A percentile compares a stretch with the other conserved stretches of the same genome.
These are phyloP conservation scores for Anabas testudineus DNA, from an alignment of 2,797 vertebrate genomes.

Conservation along the genomic window DNA sequence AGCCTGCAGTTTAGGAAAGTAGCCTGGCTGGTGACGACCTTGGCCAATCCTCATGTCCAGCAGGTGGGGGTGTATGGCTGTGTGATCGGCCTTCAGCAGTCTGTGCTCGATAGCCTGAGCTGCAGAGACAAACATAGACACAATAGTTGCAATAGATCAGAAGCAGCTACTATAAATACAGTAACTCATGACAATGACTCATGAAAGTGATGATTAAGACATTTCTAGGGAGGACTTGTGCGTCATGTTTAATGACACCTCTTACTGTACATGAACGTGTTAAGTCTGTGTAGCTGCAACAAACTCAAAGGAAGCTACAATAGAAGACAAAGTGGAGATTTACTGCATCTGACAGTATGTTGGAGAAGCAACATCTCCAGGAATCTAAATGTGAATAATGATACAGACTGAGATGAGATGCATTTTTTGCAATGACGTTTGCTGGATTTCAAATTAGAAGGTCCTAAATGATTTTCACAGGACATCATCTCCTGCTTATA, in stretches of 20 bases:
- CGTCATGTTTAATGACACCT: neutral
- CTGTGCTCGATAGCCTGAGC: constrained; percentile 92
- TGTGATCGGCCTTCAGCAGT: constrained; percentile 95
- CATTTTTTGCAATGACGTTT: constrained; percentile 34
- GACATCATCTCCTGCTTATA: constrained; percentile 35
- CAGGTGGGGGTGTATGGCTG: constrained; percentile 96
- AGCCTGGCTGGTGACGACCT: constrained; percentile 95
- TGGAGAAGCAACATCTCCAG: neutral
- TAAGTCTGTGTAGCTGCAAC: neutral
- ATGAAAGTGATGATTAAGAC: constrained; percentile 1
- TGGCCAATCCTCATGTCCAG: constrained; percentile 99
- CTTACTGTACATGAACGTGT: too few species aligned
- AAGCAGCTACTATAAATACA: neutral
- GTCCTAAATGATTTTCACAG: constrained; percentile 50
- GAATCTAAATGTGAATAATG: constrained; percentile 14
- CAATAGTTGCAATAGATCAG: neutral
- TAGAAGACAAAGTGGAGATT: neutral
- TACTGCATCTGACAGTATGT: neutral
- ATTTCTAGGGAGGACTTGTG: neutral
- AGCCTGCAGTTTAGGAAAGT: constrained; percentile 95
- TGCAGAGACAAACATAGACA: constrained; percentile 47
- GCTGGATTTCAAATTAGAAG: constrained; percentile 56
- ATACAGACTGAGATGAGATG: neutral
- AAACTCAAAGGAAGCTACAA: neutral
- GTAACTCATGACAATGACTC: neutral